Base-by-base conservation (phyloP, 2,797 vertebrate species). In the Bovichtus variegatus region DNA sequence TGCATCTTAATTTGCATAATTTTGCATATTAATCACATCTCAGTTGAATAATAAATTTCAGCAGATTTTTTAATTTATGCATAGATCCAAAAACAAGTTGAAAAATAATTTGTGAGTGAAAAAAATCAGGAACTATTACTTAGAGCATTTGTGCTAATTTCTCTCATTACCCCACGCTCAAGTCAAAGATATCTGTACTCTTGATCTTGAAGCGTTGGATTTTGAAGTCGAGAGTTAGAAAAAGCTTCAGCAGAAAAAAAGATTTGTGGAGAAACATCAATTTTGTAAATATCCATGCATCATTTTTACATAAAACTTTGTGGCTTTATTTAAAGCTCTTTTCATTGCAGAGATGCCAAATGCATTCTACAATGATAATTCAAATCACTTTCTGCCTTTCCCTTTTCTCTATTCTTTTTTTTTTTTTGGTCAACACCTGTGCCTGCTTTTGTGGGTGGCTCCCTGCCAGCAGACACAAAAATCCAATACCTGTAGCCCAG, bases 1-100 rank as follows among this genome's bases (percentile, higher is more conserved):
- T 99, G 98, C 98, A 97, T 99, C 98, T 99, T 99, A 97, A 99
- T 99, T 99, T 99, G 97, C 98, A 99, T 99, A 99, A 99, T 99
- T 99, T 99, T 99, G 98, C 98, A 99, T 99, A 99, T 99, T 99
- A 99, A 99, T 99, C 98, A 97, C 97, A 97, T 98, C 97, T 98
- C 97, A 94, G 96, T 98, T 98, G 98, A 99, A 99, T 99, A 99
- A 99, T 99, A 99, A 98, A 98, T 98, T 99, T 98, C 96, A 96
- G 96, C 96, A 97, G 96, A 97, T 98, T 98, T 95, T 98, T 97
- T 97, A 97, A 99, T 99, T 99, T 98, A 98, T 99, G 97, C 97
- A 94, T 89, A 95, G 96, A 97, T 97, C 96, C 95, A 97, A 97
- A 97, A 98, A 97, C 96, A 97, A 97, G 96, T 97, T 96, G 95